Evolutionary conservation across 1,140 invertebrate species (phyloP), one percentile per base, ranked within the genome.

Genomic region (Aphidius gifuensis): DNA sequence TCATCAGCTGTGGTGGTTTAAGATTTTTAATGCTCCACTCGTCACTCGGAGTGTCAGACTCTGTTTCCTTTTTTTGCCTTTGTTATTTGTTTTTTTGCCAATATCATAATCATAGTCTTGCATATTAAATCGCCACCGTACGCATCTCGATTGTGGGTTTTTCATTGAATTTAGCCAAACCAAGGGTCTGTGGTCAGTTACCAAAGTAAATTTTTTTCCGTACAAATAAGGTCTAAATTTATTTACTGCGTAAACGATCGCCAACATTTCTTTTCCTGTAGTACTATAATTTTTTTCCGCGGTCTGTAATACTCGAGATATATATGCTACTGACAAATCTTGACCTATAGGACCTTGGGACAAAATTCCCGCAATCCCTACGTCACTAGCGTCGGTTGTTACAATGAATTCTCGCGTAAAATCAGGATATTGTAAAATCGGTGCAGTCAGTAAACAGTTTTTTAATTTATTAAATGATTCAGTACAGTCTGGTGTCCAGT

Each of bases 321-420:
- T 38, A 9, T 51, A 51, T 23, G 50, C 50, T 6, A 51, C 38
- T 6, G 50, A 32, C 9, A 51, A 32, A 51, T 51, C 50, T 8
- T 51, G 32, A 51, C 50, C 50, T 6, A 51, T 51, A 51, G 32
- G 23, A 32, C 50, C 50, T 51, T 51, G 50, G 8, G 23, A 38
- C 23, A 51, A 32, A 23, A 51, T 51, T 23, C 50, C 50, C 5
- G 23, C 50, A 32, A 38, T 51, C 9, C 50, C 50, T 6, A 38
- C 32, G 8, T 32, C 32, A 11, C 50, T 32, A 9, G 50, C 50
- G 39, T 51, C 50, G 11, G 50, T 51, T 5, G 50, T 51, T 77
- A 85, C 83, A 11, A 51, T n/a, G n/a, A n/a, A n/a, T n/a, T n/a
- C n/a, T n/a, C n/a, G n/a, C n/a, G n/a, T n/a, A n/a, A n/a, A n/a